Evolutionary conservation across 1,140 invertebrate species (phyloP).

Genomic region (Kradibia gibbosae): DNA sequence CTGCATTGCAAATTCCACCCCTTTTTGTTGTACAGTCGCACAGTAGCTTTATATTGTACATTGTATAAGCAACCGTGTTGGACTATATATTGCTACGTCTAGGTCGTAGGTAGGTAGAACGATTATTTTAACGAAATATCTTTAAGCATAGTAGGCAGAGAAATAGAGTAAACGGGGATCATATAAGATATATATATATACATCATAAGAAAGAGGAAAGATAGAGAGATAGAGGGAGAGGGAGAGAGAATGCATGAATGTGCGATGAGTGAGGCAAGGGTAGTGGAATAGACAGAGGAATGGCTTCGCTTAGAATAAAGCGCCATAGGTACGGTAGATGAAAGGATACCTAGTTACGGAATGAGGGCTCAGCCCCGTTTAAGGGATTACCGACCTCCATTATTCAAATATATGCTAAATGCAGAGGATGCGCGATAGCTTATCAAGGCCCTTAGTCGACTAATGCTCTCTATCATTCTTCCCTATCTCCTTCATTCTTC

Average conservation of each 20-base stretch:
- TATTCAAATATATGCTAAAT: slow-evolving; percentile 75
- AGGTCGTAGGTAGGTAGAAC: slow-evolving; percentile 52
- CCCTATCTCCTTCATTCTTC: background rate
- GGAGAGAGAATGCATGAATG: too few species aligned
- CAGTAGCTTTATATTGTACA: slow-evolving; percentile 45
- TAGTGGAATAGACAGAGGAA: too few species aligned
- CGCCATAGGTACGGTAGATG: slow-evolving; percentile 65
- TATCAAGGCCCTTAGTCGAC: slow-evolving; percentile 67
- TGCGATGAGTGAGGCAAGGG: too few species aligned
- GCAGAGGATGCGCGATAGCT: slow-evolving; percentile 71
- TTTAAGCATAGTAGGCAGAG: slow-evolving; percentile 67
- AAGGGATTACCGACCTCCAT: slow-evolving; percentile 73
- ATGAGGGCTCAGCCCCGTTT: slow-evolving; percentile 68
- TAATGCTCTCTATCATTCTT: background rate
- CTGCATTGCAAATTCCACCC: slow-evolving; percentile 74
- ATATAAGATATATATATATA: too few species aligned
- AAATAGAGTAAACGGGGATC: slow-evolving; percentile 38
- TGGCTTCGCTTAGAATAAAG: background rate
- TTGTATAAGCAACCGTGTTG: slow-evolving; percentile 42
- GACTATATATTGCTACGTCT: background rate
- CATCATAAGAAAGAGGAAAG: too few species aligned
- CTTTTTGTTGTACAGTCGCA: slow-evolving; percentile 62
- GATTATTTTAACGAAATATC: slow-evolving; percentile 74
- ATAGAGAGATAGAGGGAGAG: slow-evolving; percentile 35
- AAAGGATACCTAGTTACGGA: slow-evolving; percentile 74